phyloP scores from a whole-genome alignment of 92 coral and sea anemone genomes.

The Heliopora coerulea region DNA sequence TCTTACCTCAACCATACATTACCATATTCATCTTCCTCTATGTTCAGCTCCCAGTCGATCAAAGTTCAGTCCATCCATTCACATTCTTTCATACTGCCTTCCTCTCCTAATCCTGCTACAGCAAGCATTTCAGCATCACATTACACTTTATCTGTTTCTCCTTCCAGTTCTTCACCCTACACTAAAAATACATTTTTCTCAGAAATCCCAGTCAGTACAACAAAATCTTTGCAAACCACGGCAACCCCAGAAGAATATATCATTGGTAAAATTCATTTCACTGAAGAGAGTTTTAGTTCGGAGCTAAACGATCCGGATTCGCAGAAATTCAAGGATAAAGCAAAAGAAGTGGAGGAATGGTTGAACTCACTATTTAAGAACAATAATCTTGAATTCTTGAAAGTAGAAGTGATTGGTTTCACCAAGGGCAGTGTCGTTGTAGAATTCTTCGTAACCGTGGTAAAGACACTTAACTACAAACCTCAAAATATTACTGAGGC shows the following conservation, averaged over 20 bases:
- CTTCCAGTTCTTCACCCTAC: too few relatives aligned
- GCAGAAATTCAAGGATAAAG: background rate
- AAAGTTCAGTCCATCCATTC: too few relatives aligned
- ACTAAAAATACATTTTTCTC: too few relatives aligned
- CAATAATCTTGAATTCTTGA: background rate
- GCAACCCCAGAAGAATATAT: background rate
- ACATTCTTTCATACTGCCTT: too few relatives aligned
- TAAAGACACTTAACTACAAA: background rate
- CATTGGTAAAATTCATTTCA: slow-evolving; percentile 5
- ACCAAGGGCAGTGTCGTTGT: slow-evolving; percentile 1
- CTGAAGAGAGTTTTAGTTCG: background rate
- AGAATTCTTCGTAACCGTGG: background rate
- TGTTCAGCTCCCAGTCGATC: too few relatives aligned
- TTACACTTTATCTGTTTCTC: too few relatives aligned
- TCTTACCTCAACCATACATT: too few relatives aligned
- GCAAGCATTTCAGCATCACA: too few relatives aligned
- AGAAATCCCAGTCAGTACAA: background rate
- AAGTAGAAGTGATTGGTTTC: slow-evolving; percentile 2
- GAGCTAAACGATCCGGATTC: background rate
- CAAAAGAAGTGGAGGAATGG: background rate
- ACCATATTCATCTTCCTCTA: too few relatives aligned
- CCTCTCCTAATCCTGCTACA: too few relatives aligned
- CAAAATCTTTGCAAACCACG: background rate
- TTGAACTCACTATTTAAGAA: background rate
- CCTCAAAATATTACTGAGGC: background rate